Conservation (phyloP, 2,888 invertebrate species). For the Nymphalis urticae region DNA sequence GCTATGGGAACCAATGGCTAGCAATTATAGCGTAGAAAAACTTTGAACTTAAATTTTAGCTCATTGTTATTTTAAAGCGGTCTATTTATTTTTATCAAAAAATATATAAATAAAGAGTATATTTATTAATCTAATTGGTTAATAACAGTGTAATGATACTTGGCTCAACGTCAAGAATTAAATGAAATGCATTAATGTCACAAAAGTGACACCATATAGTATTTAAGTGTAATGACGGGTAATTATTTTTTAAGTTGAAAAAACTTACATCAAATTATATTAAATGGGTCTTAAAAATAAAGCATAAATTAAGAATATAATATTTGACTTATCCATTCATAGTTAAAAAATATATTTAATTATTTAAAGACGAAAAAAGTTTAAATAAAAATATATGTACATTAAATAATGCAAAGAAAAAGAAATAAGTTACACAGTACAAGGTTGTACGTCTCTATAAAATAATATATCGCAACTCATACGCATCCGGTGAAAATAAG, state of each 20-base stretch:
- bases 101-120: too few relatives aligned
- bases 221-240: too few relatives aligned
- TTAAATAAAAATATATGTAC: background rate
- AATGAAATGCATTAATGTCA: too few relatives aligned
- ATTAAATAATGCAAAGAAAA: background rate
- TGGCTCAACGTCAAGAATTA: too few relatives aligned
- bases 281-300: too few relatives aligned
- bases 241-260: too few relatives aligned
- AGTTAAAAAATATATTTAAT: background rate
- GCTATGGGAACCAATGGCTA: slow-evolving; percentile 29
- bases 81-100: background rate
- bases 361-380: background rate
- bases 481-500: slow-evolving; percentile 31
- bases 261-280: too few relatives aligned
- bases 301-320: too few relatives aligned
- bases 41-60: background rate
- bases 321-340: too few relatives aligned
- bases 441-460: background rate
- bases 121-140: too few relatives aligned
- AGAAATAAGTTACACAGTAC: background rate
- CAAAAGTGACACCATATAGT: too few relatives aligned
- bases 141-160: too few relatives aligned
- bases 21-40: background rate
- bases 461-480: background rate
- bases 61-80: background rate